Conservation (phyloP, 2,888 invertebrate species). For the Drosophila conformis region DNA sequence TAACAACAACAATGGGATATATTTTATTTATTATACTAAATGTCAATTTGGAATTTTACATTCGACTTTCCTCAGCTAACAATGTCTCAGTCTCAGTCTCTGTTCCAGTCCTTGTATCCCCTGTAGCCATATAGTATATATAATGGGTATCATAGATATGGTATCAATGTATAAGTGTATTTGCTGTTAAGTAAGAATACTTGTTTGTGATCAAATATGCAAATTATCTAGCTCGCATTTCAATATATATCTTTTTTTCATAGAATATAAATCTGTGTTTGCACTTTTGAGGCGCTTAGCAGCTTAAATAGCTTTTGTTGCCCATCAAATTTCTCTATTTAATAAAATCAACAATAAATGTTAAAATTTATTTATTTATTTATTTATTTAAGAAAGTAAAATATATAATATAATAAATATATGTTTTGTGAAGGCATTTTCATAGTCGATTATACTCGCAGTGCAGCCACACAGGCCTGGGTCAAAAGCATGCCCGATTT, state of each 20-base stretch:
- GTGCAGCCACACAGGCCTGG: background rate
- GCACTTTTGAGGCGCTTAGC: background rate
- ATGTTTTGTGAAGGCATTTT: constrained; percentile 6
- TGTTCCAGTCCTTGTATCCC: constrained; percentile 32
- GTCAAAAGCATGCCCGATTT: constrained; percentile 23
- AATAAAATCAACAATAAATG: background rate
- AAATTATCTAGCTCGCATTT: background rate
- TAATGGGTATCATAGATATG: constrained; percentile 9
- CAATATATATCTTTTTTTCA: background rate
- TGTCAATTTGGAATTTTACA: constrained; percentile 77
- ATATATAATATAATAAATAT: background rate
- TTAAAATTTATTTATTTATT: background rate
- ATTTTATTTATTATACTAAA: constrained; percentile 79
- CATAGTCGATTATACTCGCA: constrained; percentile 26
- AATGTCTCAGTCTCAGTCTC: constrained; percentile 4
- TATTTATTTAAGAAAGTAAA: background rate
- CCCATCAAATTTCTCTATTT: background rate
- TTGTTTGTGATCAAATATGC: background rate
- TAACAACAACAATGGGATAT: constrained; percentile 32
- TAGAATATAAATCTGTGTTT: background rate
- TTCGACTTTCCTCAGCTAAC: constrained; percentile 61
- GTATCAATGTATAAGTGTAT: background rate
- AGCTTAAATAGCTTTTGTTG: background rate
- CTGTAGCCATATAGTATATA: constrained; percentile 5
- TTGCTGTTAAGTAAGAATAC: background rate